Percentiles rank a stretch among this genome's conserved stretches.
These are phyloP conservation scores for Epinephelus cyanopodus DNA, from an alignment of 2,113 vertebrate species.

Conservation along the genomic window DNA sequence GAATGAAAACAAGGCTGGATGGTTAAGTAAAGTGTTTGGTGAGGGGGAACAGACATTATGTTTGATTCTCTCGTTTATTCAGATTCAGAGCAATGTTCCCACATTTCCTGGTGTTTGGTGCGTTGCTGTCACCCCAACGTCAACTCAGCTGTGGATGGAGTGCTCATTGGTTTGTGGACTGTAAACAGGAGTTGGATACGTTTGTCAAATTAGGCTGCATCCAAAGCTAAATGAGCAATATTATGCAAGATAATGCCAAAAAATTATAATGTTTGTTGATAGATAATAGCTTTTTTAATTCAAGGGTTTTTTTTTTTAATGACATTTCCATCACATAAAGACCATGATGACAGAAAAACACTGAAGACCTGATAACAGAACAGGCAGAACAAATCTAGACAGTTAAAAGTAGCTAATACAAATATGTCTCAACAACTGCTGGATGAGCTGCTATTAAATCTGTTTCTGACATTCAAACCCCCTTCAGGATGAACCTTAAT, in stretches of 20 bases:
- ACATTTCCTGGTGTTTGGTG: slow-evolving; percentile 14
- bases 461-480: neutral
- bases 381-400: neutral
- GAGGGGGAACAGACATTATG: slow-evolving; percentile 31
- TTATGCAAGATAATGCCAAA: neutral
- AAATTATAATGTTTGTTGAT: neutral
- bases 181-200: slow-evolving; percentile 13
- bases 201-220: neutral
- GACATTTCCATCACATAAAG: neutral
- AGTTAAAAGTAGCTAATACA: neutral
- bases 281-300: neutral
- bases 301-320: neutral
- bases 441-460: neutral
- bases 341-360: neutral
- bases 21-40: slow-evolving; percentile 50
- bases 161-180: slow-evolving; percentile 7
- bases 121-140: slow-evolving; percentile 9
- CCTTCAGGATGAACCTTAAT: neutral
- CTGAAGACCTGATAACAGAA: too few relatives aligned
- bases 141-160: neutral
- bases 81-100: slow-evolving; percentile 12
- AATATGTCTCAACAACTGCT: neutral
- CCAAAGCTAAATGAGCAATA: neutral
- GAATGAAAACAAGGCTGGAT: slow-evolving; percentile 66
- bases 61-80: slow-evolving; percentile 39